These are phyloP conservation scores for Choristoneura rosaceana DNA, from an alignment of 2,888 invertebrate genomes.

Conservation along the genomic window DNA sequence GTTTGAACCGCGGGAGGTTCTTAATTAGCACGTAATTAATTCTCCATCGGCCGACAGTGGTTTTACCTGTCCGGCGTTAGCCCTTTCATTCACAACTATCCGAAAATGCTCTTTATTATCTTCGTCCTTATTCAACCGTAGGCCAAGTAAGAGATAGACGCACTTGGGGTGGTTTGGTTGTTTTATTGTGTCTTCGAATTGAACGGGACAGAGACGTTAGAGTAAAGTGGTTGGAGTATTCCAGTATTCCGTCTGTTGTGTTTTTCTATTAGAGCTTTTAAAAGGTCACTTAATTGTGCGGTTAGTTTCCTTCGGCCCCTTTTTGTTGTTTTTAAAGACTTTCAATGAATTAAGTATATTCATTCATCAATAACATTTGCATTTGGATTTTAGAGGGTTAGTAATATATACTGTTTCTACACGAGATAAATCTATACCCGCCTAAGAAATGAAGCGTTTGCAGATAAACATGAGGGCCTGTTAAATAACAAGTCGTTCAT, in stretches of 20 bases:
- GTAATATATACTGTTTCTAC: background rate
- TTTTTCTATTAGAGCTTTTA: slow-evolving; percentile 63
- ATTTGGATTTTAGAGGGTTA: background rate
- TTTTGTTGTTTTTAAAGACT: background rate
- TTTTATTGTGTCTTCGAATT: background rate
- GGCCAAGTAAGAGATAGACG: slow-evolving; percentile 14
- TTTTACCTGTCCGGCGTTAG: slow-evolving; percentile 26
- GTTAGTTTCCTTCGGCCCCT: slow-evolving; percentile 7
- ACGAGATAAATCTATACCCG: background rate
- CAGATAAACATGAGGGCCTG: slow-evolving; percentile 44
- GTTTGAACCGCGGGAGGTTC: slow-evolving; percentile 52
- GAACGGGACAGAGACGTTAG: slow-evolving; percentile 8
- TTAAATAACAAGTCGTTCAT: slow-evolving; percentile 52
- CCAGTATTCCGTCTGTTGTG: slow-evolving; percentile 50
- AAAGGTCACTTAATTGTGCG: slow-evolving; percentile 56
- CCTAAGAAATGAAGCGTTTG: slow-evolving; percentile 10
- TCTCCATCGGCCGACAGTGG: slow-evolving; percentile 43
- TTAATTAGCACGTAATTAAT: slow-evolving; percentile 70
- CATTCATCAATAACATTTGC: too few species aligned
- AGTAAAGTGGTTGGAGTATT: slow-evolving; percentile 5
- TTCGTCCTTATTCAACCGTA: slow-evolving; percentile 1
- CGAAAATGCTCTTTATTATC: slow-evolving; percentile 2
- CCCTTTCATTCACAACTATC: slow-evolving; percentile 37
- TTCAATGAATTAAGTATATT: background rate
- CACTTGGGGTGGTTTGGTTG: slow-evolving; percentile 13